Percentiles rank a stretch among this genome's conserved stretches.
phyloP scores from a whole-genome alignment of 1,140 invertebrate species.

The Agrypnia vestita region DNA sequence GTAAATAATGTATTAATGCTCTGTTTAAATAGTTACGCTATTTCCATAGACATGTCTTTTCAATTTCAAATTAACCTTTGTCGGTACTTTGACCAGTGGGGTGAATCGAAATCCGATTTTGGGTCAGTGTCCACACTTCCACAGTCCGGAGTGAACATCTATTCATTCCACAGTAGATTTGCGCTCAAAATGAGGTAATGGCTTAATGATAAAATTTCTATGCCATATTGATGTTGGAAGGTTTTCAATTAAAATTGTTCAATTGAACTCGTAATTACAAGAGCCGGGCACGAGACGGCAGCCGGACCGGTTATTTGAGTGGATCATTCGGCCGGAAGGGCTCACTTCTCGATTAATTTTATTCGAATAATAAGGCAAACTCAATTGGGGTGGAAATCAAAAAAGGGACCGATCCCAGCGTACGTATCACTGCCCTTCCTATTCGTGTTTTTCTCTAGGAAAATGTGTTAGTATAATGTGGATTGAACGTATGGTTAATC shows the following conservation, averaged over 20 bases:
- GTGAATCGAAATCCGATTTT: neutral
- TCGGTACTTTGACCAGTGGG: neutral
- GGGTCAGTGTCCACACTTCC: neutral
- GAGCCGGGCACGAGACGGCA: neutral
- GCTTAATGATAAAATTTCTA: conserved; percentile 32
- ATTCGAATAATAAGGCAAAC: no score
- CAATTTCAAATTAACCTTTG: conserved; percentile 13
- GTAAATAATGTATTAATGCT: neutral
- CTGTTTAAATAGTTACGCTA: neutral
- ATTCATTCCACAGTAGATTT: neutral
- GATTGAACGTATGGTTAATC: no score
- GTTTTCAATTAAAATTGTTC: conserved; percentile 38
- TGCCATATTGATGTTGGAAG: conserved; percentile 7
- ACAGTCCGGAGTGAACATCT: neutral
- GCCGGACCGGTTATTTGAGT: neutral
- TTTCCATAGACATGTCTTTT: conserved; percentile 12
- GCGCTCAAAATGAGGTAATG: neutral
- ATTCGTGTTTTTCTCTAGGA: no score
- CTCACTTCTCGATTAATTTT: neutral
- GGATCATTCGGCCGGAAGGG: neutral
- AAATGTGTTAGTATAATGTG: no score
- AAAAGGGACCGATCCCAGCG: no score
- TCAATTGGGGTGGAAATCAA: no score
- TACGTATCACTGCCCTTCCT: no score
- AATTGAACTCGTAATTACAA: conserved; percentile 23